Base-by-base conservation (phyloP, 2,113 vertebrate genomes). In the Gobius niger region DNA sequence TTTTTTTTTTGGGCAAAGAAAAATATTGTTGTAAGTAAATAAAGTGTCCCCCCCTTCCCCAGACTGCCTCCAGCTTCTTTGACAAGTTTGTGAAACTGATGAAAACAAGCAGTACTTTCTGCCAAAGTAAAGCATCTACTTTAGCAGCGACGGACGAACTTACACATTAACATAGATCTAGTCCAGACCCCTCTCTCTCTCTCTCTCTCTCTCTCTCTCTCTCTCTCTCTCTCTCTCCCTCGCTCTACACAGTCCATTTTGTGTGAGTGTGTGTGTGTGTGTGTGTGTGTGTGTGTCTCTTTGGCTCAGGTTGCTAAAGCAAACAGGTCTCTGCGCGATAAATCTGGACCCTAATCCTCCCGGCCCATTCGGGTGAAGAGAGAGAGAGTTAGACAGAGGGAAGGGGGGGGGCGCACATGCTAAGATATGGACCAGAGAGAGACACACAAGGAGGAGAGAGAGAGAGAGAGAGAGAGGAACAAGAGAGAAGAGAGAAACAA, bases 291-390 rank as follows among this genome's bases (percentile, higher is more conserved):
- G 60, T n/a, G 72, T 8, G 42, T 63, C 62, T 61, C 75, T 64
- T 68, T 77, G 86, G 85, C 85, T 92, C 86, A 90, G 87, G 89
- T 92, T 92, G 88, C 92, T 89, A 91, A 92, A 91, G 87, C 89
- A 93, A 91, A 92, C 88, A 91, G 73, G 86, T 85, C 81, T 88
- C 72, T 75, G 78, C 85, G 87, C 89, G 90, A 91, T 91, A 90
- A 91, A 91, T 92, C 88, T 88, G 86, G 87, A 75, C 85, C 81
- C 85, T 87, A 90, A 91, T 91, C 88, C 82, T 49, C 79, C 85
- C 82, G 77, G 81, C 80, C 83, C 91, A 88, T 92, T 92, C 88
- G 87, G 87, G 87, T 85, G 87, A 91, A 82, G 88, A 80, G 85
- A 83, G 85, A 47, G 51, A 59, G 47, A 44, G 44, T 54, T 19